phyloP scores from a whole-genome alignment of 2,888 invertebrate species.

The Epinotia bilunana region DNA sequence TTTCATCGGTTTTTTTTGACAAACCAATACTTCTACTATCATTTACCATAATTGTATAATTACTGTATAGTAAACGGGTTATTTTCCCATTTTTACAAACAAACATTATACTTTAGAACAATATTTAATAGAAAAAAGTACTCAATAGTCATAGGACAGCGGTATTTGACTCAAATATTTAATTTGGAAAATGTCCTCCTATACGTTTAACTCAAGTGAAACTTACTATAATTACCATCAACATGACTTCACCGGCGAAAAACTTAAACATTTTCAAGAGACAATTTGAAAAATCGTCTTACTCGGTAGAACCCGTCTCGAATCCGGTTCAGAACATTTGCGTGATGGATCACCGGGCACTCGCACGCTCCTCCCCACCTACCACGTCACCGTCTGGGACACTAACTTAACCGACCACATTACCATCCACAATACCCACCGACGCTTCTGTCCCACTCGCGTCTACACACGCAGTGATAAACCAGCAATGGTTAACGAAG shows the following conservation, averaged over 20 bases:
- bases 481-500: conserved; percentile 51
- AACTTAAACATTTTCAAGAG: conserved; percentile 62
- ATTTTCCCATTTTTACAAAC: too few relatives aligned
- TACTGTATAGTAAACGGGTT: too few relatives aligned
- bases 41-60: too few relatives aligned
- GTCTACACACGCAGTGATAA: neutral
- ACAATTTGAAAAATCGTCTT: conserved; percentile 64
- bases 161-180: too few relatives aligned
- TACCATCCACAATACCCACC: conserved; percentile 50
- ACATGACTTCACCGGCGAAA: conserved; percentile 43
- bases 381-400: conserved; percentile 53
- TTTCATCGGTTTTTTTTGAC: too few relatives aligned
- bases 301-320: conserved; percentile 66
- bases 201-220: neutral
- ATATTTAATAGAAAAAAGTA: too few relatives aligned
- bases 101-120: too few relatives aligned
- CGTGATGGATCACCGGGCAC: conserved; percentile 80
- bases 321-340: conserved; percentile 78
- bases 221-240: conserved; percentile 26
- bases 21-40: too few relatives aligned
- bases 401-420: conserved; percentile 48
- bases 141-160: too few relatives aligned
- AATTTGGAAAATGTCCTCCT: too few relatives aligned
- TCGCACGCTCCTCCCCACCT: conserved; percentile 64
- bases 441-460: conserved; percentile 47